Evolutionary conservation across 2,888 invertebrate genomes (phyloP), one percentile per base, ranked within the genome.

Genomic region (Polyommatus icarus): DNA sequence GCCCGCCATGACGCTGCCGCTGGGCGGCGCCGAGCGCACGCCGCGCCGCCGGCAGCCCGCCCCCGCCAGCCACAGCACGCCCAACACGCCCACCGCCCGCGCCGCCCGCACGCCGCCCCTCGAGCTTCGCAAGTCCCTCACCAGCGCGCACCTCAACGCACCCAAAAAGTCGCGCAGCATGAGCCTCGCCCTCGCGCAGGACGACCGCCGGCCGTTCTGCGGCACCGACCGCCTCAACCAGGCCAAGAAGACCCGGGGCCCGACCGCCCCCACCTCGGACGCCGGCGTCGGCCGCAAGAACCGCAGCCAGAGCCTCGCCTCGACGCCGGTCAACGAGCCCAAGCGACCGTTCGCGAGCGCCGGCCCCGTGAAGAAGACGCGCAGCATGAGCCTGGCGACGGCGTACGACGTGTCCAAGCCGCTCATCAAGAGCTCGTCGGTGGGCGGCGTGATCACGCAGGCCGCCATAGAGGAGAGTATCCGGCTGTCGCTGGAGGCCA

Each of bases 401-500:
- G 83, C 89, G 1, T 80, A 81, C 0, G 90, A 87, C 71, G 84
- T 88, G 72, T 61, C 81, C 7, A 87, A 85, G 78, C 87, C 90
- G n/a, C 78, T 90, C 46, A 85, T 85, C 76, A 89, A 89, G 79
- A 89, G 87, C 79, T 81, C 84, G 7, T 91, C 92, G 0, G 84
- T 88, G 76, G 84, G 83, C 10, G 76, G 79, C 46, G 80, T 88
- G 40, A 83, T 94, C 80, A 93, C 94, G 81, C 93, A 94, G 82
- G 93, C 94, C 78, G 91, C 92, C 81, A 94, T 94, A 76, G 94
- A 94, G 83, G 93, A 93, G 84, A 93, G 92, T 83, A 92, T 94
- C 83, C 81, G 92, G 1, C 88, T 90, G 79, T 92, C 93, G 7
- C 85, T 94, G 10, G 92, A 91, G 40, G 94, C 93, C 71, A 86